phyloP scores from a whole-genome alignment of 2,888 invertebrate genomes.

The Mesoligia furuncula region DNA sequence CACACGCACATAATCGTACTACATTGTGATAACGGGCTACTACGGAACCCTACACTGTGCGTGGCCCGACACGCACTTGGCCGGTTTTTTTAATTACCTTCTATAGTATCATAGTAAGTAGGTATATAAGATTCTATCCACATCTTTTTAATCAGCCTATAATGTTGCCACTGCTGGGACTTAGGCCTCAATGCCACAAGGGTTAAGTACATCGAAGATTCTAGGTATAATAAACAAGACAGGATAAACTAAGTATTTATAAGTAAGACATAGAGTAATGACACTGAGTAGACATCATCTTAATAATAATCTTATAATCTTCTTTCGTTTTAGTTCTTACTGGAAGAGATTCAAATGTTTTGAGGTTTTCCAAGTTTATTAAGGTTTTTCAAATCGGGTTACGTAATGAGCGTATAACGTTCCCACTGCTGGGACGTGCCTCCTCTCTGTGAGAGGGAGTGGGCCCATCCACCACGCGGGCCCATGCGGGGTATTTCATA shows the following conservation, averaged over 20 bases:
- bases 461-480: neutral
- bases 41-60: too few species aligned
- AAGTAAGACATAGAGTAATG: neutral
- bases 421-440: too few species aligned
- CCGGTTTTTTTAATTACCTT: neutral
- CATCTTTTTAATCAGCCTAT: neutral
- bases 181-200: constrained; percentile 20
- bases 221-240: neutral
- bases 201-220: constrained; percentile 30
- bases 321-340: neutral
- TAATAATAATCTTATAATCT: constrained; percentile 8
- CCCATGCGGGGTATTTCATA: neutral
- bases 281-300: neutral
- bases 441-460: neutral
- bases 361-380: neutral
- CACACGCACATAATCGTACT: too few species aligned
- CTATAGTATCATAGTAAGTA: neutral
- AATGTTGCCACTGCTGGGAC: neutral
- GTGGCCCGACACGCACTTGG: too few species aligned
- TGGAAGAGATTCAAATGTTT: neutral
- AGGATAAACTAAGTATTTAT: constrained; percentile 24
- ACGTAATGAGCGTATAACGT: too few species aligned
- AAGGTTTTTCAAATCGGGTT: neutral
- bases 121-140: neutral
- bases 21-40: too few species aligned